Base-by-base conservation (phyloP, 2,888 invertebrate genomes). In the Lathronympha strigana region DNA sequence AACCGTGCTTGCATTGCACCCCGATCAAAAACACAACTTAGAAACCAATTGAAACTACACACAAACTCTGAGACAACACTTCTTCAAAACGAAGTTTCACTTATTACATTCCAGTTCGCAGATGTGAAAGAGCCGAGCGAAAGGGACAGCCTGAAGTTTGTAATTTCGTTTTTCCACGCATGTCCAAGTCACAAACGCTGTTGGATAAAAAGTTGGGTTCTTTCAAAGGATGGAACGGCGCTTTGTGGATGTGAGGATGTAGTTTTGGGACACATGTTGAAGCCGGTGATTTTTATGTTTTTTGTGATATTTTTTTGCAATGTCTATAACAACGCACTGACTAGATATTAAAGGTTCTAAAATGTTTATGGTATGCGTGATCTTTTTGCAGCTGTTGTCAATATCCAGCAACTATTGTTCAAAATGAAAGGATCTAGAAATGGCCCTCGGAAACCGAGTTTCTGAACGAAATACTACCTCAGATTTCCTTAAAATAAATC, bases 151-250 rank as follows among this genome's bases (percentile, higher is more conserved):
- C 1, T 8, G 19, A 43, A 45, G 31, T 57, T 45, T 43, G 28
- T 57, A 57, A 57, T 57, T 57, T 57, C 43, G 55, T 57, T 43
- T 57, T 57, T 43, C 28, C 17, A 21, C 53, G 3, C 11, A 28
- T 31, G 43, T 43, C n/a, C 55, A 57, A 43, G 28, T 57, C 28
- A 17, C 55, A 31, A 57, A 19, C 5, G 25, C 17, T 28, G 19
- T 19, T 13, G 17, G n/a, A 57, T 43, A 57, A 28, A 43, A 43
- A 45, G 28, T 57, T 54, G 2, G 17, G 25, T 17, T 17, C 19
- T 55, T 25, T 57, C 43, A 57, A 57, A 57, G 55, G 17, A 43
- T 19, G 43, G 19, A 28, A 57, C 19, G 1, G 15, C 28, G 38
- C 15, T 38, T 38, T 33, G 33, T 13, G 38, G 38, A 38, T 4